These are phyloP conservation scores for Physella acuta DNA, from an alignment of 1,140 invertebrate species.

Conservation along the genomic window DNA sequence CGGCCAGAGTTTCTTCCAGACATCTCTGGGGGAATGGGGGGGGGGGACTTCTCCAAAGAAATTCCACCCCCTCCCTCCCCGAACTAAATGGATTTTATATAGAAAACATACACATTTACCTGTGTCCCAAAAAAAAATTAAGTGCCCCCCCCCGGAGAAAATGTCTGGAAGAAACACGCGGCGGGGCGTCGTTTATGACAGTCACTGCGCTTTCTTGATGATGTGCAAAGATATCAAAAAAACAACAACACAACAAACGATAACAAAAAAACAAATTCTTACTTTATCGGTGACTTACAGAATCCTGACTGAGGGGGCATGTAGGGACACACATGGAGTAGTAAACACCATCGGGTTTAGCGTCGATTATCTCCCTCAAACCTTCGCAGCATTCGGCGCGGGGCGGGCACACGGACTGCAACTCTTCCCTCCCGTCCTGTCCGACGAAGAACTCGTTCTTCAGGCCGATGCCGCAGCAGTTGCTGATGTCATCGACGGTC, in stretches of 20 bases:
- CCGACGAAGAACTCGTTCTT: constrained; percentile 15
- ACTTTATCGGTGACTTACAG: constrained; percentile 1
- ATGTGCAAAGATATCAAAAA: not conserved
- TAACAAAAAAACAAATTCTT: not conserved
- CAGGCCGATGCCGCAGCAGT: constrained; percentile 16
- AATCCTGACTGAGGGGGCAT: not conserved
- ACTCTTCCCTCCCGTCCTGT: constrained; percentile 19
- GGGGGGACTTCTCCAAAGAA: too few species aligned
- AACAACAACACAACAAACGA: too few species aligned
- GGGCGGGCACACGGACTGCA: not conserved
- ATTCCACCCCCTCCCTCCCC: too few species aligned
- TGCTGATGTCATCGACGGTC: not conserved
- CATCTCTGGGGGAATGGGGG: too few species aligned
- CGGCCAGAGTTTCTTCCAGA: too few species aligned
- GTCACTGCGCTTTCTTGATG: not conserved
- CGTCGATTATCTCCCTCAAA: constrained; percentile 8
- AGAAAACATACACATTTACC: too few species aligned
- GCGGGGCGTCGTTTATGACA: not conserved
- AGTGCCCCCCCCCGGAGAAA: too few species aligned
- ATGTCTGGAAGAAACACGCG: too few species aligned
- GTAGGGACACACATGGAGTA: constrained; percentile 21
- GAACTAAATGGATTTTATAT: too few species aligned
- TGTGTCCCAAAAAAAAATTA: too few species aligned
- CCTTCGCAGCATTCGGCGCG: constrained; percentile 12
- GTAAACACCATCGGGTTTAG: not conserved